phyloP scores from a whole-genome alignment of 2,113 vertebrate genomes.

The Lampris incognitus region DNA sequence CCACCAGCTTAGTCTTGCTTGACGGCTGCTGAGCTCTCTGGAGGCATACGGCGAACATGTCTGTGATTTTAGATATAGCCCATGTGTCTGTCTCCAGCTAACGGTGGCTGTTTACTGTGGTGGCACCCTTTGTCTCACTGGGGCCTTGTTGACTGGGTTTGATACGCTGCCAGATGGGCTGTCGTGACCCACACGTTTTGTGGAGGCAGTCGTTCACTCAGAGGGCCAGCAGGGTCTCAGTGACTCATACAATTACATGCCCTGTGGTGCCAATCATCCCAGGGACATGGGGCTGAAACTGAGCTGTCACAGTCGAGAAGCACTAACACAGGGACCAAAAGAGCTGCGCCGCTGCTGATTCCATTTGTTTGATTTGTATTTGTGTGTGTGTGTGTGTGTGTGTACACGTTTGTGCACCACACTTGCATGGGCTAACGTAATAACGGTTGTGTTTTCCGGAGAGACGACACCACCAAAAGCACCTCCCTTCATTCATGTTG shows the following conservation, averaged over 20 bases:
- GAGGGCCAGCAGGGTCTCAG: slow-evolving; percentile 46
- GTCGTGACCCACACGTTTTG: slow-evolving; percentile 70
- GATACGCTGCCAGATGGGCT: slow-evolving; percentile 65
- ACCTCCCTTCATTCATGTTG: slow-evolving; percentile 22
- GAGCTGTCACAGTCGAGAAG: not conserved
- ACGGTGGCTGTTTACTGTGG: slow-evolving; percentile 35
- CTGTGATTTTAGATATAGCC: slow-evolving; percentile 56
- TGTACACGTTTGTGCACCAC: slow-evolving; percentile 7
- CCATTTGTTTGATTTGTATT: not conserved
- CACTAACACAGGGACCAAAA: slow-evolving; percentile 2
- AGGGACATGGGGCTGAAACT: not conserved
- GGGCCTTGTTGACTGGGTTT: slow-evolving; percentile 63
- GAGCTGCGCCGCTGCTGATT: not conserved
- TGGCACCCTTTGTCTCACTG: slow-evolving; percentile 50
- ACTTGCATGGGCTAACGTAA: slow-evolving; percentile 4
- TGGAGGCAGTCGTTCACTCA: slow-evolving; percentile 57
- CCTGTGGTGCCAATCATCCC: slow-evolving; percentile 65
- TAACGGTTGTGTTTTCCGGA: slow-evolving; percentile 14
- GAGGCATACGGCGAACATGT: slow-evolving; percentile 24
- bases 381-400: not conserved
- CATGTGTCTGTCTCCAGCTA: slow-evolving; percentile 26
- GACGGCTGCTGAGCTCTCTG: slow-evolving; percentile 20
- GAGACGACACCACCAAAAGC: not conserved
- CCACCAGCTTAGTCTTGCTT: not conserved
- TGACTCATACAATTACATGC: slow-evolving; percentile 62